Percentiles rank a stretch among this genome's conserved stretches.
Evolutionary conservation across 2,888 invertebrate genomes (phyloP).

Genomic region (Thumatha senex): DNA sequence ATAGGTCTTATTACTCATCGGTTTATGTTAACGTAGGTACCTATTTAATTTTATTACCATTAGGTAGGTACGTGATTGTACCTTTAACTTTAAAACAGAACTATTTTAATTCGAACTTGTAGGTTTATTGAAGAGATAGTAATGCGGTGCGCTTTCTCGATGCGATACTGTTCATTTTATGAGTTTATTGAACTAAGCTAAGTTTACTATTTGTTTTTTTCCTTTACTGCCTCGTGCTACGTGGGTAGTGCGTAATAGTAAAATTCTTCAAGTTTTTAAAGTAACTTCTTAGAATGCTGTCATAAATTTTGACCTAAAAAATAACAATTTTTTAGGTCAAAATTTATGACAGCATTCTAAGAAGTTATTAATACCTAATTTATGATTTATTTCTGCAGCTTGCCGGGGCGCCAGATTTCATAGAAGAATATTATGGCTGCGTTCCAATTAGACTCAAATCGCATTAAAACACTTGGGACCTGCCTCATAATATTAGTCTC

Average conservation of each 20-base stretch:
- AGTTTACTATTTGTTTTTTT: constrained; percentile 36
- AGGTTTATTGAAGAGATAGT: constrained; percentile 9
- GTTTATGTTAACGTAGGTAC: too few relatives aligned
- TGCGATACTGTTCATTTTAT: constrained; percentile 23
- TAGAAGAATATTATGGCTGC: background rate
- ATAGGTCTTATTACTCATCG: too few relatives aligned
- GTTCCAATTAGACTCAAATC: constrained; percentile 7
- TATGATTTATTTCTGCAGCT: constrained; percentile 1
- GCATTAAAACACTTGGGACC: too few relatives aligned
- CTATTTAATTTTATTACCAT: too few relatives aligned
- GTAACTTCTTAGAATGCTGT: constrained; percentile 2
- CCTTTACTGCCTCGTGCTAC: constrained; percentile 10
- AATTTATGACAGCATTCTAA: constrained; percentile 1
- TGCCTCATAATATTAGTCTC: too few relatives aligned
- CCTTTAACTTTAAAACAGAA: too few relatives aligned
- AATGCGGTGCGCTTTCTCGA: constrained; percentile 33
- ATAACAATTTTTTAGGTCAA: constrained; percentile 1
- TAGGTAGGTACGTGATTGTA: too few relatives aligned
- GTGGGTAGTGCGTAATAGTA: background rate
- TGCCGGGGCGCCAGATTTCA: background rate
- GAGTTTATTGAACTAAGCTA: constrained; percentile 40
- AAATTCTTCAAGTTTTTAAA: background rate
- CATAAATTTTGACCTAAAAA: constrained; percentile 1
- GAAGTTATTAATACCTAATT: constrained; percentile 10
- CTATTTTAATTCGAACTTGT: too few relatives aligned